Base-by-base conservation (phyloP, 2,888 invertebrate species). In the Pseudococcus jackbeardsleyi region DNA sequence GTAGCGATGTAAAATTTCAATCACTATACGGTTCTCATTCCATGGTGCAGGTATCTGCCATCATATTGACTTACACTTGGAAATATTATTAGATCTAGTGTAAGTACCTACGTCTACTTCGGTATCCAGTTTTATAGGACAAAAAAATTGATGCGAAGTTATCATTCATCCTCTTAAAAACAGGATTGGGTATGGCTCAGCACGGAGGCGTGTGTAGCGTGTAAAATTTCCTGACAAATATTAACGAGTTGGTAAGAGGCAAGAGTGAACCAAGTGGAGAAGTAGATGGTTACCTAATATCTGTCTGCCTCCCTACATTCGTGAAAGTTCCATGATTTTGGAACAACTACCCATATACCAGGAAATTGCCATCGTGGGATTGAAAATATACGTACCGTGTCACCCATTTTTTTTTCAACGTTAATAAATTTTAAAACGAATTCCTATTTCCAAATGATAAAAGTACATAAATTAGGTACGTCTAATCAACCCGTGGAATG, bases 1-100 rank as follows among this genome's bases (percentile, higher is more conserved):
- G 64, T 85, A 85, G 84, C 79, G 79, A 82, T 46, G 79, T 82
- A 46, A 82, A 82, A 82, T 82, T 82, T 82, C 79, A 82, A 82
- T 82, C 79, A 82, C 72, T 72, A 17, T 33, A 72, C 33, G 7
- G 17, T 72, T 72, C 15, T 72, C 33, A 72, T 72, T 72, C 72
- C 33, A 72, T 33, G 72, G 22, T 64, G 72, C 72, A 72, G 33
- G 72, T 72, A 72, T 72, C 72, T 72, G 72, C 72, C 72, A 39
- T 72, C 72, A 19, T 72, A 72, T 72, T 33, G 72, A 33, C 72
- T 33, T 72, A 72, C 33, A 33, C 22, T 22, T 64, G 64, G 19
- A 22, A 9, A 64, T 64, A 64, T 64, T 59, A 59, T 59, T 59
- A 59, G 59, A n/a, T 59, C 15, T 59, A n/a, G 59, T 59, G n/a